A percentile compares a stretch with the other conserved stretches of the same genome.
Evolutionary conservation across 2,113 vertebrate species (phyloP).

Genomic region (Struthidea cinerea): DNA sequence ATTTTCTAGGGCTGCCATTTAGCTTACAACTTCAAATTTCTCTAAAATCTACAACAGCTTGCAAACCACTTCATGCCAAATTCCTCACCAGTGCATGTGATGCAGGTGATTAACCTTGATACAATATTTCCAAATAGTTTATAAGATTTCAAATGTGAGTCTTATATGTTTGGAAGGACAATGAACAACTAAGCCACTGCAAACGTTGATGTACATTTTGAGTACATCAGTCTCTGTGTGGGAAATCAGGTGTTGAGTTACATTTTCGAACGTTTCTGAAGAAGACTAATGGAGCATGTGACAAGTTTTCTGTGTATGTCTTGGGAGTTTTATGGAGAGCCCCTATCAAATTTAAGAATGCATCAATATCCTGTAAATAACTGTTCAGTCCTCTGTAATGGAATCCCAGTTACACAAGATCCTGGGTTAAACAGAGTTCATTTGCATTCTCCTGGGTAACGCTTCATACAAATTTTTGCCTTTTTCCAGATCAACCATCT

Average conservation of each 20-base stretch:
- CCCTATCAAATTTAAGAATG: neutral
- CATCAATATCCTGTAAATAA: constrained; percentile 3
- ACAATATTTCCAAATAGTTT: neutral
- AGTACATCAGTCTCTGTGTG: neutral
- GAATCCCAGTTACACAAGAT: neutral
- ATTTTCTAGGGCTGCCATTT: neutral
- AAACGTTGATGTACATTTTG: neutral
- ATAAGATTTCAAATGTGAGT: neutral
- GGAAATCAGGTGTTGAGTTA: neutral
- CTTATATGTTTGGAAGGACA: neutral
- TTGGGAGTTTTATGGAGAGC: neutral
- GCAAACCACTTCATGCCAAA: neutral
- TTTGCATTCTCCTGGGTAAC: neutral
- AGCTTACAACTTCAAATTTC: neutral
- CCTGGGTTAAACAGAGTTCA: constrained; percentile 20
- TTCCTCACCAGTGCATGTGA: neutral
- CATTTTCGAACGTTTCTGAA: neutral
- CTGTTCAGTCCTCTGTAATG: neutral
- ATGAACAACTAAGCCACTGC: neutral
- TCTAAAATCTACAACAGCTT: neutral
- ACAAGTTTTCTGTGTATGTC: neutral
- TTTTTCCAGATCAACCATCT: neutral
- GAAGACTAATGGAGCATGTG: neutral
- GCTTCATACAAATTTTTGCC: neutral
- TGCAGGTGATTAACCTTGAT: neutral